Percentiles rank a stretch among this genome's conserved stretches.
These are phyloP conservation scores for Torymus tubicola DNA, from an alignment of 2,888 invertebrate species.

Conservation along the genomic window DNA sequence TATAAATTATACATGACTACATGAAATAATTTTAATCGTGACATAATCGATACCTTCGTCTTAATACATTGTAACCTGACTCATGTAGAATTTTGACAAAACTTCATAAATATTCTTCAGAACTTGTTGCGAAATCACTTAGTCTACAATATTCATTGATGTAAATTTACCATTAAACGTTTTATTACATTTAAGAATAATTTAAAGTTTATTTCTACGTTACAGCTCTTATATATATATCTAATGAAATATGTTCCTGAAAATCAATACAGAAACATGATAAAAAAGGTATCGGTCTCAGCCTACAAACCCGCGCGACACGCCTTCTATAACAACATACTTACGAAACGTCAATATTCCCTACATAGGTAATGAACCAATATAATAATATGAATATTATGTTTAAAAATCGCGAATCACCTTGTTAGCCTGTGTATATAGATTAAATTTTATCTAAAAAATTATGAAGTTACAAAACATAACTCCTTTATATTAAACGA, in stretches of 20 bases:
- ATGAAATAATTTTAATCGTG: background rate
- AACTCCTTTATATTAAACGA: too few species aligned
- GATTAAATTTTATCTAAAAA: too few species aligned
- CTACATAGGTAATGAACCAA: background rate
- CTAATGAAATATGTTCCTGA: constrained; percentile 38
- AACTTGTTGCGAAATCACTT: background rate
- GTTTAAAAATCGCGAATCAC: too few species aligned
- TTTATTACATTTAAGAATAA: too few species aligned
- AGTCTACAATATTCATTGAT: constrained; percentile 3
- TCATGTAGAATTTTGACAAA: constrained; percentile 21
- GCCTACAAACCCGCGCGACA: constrained; percentile 33
- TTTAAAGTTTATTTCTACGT: background rate
- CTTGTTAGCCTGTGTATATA: too few species aligned
- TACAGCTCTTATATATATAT: background rate
- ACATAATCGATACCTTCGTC: constrained; percentile 12
- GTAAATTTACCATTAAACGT: too few species aligned
- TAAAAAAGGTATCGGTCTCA: constrained; percentile 39
- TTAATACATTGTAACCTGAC: background rate
- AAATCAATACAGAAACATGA: constrained; percentile 48
- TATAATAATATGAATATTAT: constrained; percentile 4
- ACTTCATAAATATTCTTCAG: background rate
- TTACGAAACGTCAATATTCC: constrained; percentile 33
- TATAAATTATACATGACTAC: too few species aligned
- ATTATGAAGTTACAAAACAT: too few species aligned
- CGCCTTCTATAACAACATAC: constrained; percentile 31